Percentiles rank a stretch among this genome's conserved stretches.
phyloP scores from a whole-genome alignment of 2,113 vertebrate genomes.

The Pipra filicauda region DNA sequence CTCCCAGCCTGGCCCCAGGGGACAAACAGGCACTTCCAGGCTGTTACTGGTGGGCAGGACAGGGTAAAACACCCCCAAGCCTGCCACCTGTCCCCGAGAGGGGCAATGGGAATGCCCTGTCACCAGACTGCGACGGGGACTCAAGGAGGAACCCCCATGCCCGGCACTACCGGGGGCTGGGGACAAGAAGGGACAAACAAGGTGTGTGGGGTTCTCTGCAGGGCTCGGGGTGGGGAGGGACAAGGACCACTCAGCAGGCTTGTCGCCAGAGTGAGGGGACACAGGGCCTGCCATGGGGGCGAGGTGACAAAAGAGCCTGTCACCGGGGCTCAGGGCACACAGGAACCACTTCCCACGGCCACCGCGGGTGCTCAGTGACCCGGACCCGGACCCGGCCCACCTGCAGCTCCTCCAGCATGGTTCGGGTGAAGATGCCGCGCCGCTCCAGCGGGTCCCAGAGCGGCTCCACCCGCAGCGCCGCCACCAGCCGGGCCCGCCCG shows the following conservation, averaged over 20 bases:
- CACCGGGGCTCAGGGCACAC: fast-evolving
- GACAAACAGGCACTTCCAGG: not conserved
- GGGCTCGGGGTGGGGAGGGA: fast-evolving
- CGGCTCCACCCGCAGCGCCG: slow-evolving; percentile 67
- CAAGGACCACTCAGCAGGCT: too few species aligned
- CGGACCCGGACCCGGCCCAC: slow-evolving; percentile 36
- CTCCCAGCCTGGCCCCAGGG: not conserved
- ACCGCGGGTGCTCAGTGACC: not conserved
- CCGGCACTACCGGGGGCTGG: not conserved
- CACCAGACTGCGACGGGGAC: not conserved
- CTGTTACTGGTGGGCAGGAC: fast-evolving
- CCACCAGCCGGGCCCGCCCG: slow-evolving; percentile 76
- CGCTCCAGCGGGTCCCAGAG: slow-evolving; percentile 80
- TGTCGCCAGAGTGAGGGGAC: not conserved
- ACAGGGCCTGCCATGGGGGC: not conserved
- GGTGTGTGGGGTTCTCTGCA: not conserved
- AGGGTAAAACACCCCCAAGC: not conserved
- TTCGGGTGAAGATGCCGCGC: slow-evolving; percentile 80
- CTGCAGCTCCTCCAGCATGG: slow-evolving; percentile 92
- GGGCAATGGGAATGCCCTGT: fast-evolving
- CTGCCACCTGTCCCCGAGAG: not conserved
- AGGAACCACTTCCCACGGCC: not conserved
- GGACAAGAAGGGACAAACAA: not conserved
- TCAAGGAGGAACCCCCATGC: not conserved
- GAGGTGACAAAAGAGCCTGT: not conserved